Conservation (phyloP, 2,888 invertebrate species). For the Branchellion lobata region DNA sequence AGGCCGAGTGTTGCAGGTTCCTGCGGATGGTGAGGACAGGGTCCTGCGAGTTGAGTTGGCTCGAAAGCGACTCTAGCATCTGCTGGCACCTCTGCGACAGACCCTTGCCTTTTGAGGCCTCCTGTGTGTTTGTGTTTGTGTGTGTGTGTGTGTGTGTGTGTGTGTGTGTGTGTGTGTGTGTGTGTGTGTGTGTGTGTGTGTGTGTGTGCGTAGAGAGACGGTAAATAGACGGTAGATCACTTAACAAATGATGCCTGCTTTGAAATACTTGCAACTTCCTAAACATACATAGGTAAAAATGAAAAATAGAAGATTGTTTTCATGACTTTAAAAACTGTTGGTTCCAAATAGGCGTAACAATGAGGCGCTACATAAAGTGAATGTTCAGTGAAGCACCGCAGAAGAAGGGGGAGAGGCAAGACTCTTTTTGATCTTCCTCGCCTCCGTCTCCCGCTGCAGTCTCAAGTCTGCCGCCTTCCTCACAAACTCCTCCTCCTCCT, state of each 20-base stretch:
- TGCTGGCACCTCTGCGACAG: conserved; percentile 48
- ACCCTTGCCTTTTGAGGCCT: conserved; percentile 31
- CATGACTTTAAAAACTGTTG: too few species aligned
- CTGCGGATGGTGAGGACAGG: conserved; percentile 87
- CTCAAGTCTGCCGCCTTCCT: not conserved
- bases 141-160: too few species aligned
- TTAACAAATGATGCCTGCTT: not conserved
- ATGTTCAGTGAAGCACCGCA: too few species aligned
- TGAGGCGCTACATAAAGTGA: too few species aligned
- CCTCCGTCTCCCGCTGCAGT: not conserved
- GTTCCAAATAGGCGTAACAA: too few species aligned
- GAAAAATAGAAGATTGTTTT: too few species aligned
- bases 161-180: too few species aligned
- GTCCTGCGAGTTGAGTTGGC: conserved; percentile 61
- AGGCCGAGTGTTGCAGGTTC: conserved; percentile 85
- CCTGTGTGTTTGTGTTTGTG: not conserved
- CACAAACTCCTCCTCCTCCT: conserved; percentile 11
- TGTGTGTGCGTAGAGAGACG: too few species aligned
- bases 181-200: too few species aligned
- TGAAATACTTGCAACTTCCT: too few species aligned
- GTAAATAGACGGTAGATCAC: not conserved
- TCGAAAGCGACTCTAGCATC: conserved; percentile 53
- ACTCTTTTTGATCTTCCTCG: conserved; percentile 4
- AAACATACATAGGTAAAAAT: too few species aligned
- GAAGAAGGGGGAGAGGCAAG: not conserved